Base-by-base conservation (phyloP, 2,888 invertebrate species). In the Conomelus anceps region DNA sequence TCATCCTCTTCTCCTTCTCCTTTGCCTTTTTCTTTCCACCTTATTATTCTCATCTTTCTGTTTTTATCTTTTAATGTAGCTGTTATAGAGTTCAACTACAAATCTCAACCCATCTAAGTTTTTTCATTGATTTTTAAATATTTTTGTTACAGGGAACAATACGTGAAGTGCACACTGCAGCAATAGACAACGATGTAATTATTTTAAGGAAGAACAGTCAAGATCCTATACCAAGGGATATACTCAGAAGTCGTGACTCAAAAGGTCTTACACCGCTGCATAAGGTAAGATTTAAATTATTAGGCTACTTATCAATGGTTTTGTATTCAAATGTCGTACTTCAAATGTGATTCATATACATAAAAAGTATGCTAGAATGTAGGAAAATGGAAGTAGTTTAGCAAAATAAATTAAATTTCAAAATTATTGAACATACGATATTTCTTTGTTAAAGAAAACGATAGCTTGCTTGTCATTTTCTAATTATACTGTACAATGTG, bases 181-280 rank as follows among this genome's bases (percentile, higher is more conserved):
- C 96, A 0, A 94, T 97, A 26, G 95, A 96, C 90, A 97, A 97
- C 91, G 96, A 97, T 92, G 92, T 97, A 89, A 96, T 97, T 91
- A 94, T 94, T 0, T 93, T 97, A 88, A 95, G 96, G 93, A 94
- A 95, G 91, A 95, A 95, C 91, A 94, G 96, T 1, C 95, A 94
- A 20, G 95, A 96, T 41, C 96, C 97, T 0, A 95, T 96, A 9
- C 96, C 96, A 0, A 94, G 96, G 0, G 95, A 96, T 89, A 94
- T 97, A 88, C 94, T 97, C 29, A 95, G 96, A 34, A 96, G 97
- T 92, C 96, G 96, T 92, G 98, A 98, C 92, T 92, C 93, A 22
- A 96, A 97, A 92, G 98, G 98, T 23, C 94, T 98, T 92, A 97
- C 96, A 90, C 96, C 97, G n/a, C 94, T 98, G 92, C 98, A 98